Evolutionary conservation across 1,140 invertebrate species (phyloP).

Genomic region (Mycetomoellerius zeteki): DNA sequence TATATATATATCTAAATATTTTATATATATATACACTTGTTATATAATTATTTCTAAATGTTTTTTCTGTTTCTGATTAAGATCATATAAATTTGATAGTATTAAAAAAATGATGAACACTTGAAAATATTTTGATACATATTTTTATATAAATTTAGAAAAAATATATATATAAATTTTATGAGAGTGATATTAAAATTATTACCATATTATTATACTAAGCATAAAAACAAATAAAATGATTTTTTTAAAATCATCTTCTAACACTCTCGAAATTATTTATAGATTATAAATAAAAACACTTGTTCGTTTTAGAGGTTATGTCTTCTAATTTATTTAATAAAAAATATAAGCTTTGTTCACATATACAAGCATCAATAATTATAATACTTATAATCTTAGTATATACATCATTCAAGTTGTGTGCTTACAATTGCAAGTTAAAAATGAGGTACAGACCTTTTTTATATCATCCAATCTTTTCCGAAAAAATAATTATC

Average conservation of each 20-base stretch:
- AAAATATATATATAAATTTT: not conserved
- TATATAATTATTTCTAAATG: not conserved
- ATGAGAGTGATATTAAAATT: not conserved
- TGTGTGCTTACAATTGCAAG: not conserved
- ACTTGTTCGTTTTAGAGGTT: slow-evolving; percentile 10
- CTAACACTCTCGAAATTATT: not conserved
- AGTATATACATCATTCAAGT: not conserved
- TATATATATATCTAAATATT: slow-evolving; percentile 26
- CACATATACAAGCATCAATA: not conserved
- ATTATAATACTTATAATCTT: slow-evolving; percentile 26
- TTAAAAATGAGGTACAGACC: not conserved
- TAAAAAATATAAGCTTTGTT: not conserved
- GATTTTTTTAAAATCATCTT: slow-evolving; percentile 26
- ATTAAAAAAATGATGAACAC: not conserved
- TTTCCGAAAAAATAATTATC: slow-evolving; percentile 3
- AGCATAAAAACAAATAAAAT: not conserved
- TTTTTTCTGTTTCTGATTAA: not conserved
- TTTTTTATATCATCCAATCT: not conserved
- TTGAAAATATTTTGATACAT: not conserved
- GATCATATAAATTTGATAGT: not conserved
- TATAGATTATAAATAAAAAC: slow-evolving; percentile 20
- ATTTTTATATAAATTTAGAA: slow-evolving; percentile 1
- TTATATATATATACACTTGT: not conserved
- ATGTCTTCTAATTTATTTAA: slow-evolving; percentile 35
- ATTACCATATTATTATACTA: not conserved